These are phyloP conservation scores for Zosterops lateralis DNA, from an alignment of 2,113 vertebrate genomes.

Conservation along the genomic window DNA sequence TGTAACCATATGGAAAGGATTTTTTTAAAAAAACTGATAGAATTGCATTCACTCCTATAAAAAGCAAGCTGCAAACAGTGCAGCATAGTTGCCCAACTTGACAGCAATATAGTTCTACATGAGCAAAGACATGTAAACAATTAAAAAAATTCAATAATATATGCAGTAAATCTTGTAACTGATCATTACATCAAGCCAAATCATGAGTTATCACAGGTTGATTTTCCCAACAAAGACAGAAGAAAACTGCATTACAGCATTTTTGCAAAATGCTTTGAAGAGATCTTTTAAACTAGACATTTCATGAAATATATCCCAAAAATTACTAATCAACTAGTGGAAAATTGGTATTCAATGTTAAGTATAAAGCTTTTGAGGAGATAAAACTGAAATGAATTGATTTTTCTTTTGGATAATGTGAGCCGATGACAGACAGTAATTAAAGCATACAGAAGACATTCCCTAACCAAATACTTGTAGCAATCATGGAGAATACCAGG, in stretches of 20 bases:
- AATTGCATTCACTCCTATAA: background rate
- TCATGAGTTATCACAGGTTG: background rate
- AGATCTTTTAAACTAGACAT: background rate
- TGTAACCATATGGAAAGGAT: background rate
- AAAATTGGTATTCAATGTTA: background rate
- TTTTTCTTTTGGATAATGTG: background rate
- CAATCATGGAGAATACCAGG: rapidly evolving
- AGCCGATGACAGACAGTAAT: background rate
- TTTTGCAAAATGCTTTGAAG: background rate
- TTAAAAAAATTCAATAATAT: background rate
- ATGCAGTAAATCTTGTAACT: background rate
- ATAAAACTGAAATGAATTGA: background rate
- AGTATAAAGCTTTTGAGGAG: background rate
- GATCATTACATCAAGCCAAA: background rate
- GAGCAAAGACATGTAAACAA: background rate
- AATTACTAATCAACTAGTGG: background rate
- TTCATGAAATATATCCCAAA: background rate
- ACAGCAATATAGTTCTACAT: background rate
- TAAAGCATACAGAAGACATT: background rate
- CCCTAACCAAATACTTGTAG: background rate
- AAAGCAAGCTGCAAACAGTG: background rate
- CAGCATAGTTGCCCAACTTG: background rate
- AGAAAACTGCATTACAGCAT: background rate
- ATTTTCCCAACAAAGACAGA: background rate
- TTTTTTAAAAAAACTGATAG: background rate